Conservation (phyloP, 2,888 invertebrate species). For the Iphiclides podalirius region DNA sequence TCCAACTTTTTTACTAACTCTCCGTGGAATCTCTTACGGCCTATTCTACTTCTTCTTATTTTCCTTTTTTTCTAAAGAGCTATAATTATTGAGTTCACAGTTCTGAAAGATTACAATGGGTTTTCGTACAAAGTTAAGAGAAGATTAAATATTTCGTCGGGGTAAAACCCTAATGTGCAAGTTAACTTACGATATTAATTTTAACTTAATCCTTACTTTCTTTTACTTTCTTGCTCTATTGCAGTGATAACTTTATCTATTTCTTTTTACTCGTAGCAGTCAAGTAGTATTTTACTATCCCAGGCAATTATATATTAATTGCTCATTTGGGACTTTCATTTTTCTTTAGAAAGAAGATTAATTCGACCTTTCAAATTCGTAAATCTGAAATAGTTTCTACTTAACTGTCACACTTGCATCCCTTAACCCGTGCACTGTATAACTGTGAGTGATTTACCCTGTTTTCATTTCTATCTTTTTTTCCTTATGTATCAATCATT, state of each 20-base stretch:
- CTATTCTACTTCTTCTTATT: constrained; percentile 13
- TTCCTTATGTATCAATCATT: constrained; percentile 58
- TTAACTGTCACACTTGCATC: constrained; percentile 74
- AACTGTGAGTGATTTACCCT: constrained; percentile 77
- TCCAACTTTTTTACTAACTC: constrained; percentile 15
- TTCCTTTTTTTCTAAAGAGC: constrained; percentile 23
- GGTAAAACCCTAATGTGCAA: constrained; percentile 16
- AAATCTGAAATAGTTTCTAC: constrained; percentile 70
- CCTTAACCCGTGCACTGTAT: constrained; percentile 70
- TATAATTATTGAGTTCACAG: constrained; percentile 17
- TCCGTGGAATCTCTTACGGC: not conserved
- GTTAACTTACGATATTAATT: constrained; percentile 9
- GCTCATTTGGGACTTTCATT: constrained; percentile 58
- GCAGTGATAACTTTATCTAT: constrained; percentile 13
- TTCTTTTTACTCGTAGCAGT: constrained; percentile 14
- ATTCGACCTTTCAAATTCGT: constrained; percentile 57
- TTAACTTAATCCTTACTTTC: constrained; percentile 13
- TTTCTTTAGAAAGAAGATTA: constrained; percentile 70
- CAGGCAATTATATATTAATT: constrained; percentile 55
- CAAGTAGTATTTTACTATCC: constrained; percentile 19
- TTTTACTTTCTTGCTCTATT: constrained; percentile 19
- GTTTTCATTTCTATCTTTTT: constrained; percentile 59
- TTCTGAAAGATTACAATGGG: constrained; percentile 1
- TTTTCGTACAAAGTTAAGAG: constrained; percentile 14
- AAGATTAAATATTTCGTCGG: constrained; percentile 16